Percentiles rank a stretch among this genome's conserved stretches.
Evolutionary conservation across 1,140 invertebrate genomes (phyloP).

Genomic region (Archegozetes longisetosus): DNA sequence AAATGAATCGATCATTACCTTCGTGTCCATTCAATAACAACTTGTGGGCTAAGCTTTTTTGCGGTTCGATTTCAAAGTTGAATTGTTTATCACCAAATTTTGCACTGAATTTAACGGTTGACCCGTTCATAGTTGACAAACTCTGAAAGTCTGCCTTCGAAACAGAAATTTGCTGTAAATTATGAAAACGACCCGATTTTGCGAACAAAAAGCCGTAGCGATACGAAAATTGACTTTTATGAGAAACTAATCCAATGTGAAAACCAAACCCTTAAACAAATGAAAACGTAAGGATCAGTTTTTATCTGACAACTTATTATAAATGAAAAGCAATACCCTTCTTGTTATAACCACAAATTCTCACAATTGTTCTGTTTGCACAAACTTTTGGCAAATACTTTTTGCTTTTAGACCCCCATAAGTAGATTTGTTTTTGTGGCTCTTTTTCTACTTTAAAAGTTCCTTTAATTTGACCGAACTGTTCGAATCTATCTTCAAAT

Average conservation of each 20-base stretch:
- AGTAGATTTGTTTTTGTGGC: conserved; percentile 10
- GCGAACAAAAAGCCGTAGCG: neutral
- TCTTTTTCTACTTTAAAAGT: conserved; percentile 12
- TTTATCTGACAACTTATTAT: too few relatives aligned
- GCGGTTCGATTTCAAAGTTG: neutral
- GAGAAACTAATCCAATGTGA: neutral
- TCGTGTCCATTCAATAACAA: neutral
- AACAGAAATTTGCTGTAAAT: neutral
- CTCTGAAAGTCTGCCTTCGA: neutral
- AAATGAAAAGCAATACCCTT: neutral
- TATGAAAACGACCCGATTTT: neutral
- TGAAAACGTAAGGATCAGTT: too few relatives aligned
- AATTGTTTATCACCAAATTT: neutral
- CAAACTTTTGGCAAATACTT: neutral
- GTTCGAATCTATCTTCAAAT: conserved; percentile 15
- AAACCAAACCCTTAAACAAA: conserved; percentile 1
- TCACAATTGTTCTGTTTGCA: neutral
- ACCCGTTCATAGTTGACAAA: neutral
- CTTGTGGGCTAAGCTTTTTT: neutral
- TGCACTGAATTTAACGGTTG: neutral
- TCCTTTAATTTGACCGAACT: conserved; percentile 17
- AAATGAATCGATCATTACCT: neutral
- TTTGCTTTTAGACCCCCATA: conserved; percentile 8
- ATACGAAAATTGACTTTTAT: neutral
- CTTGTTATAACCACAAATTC: neutral